A percentile compares a stretch with the other conserved stretches of the same genome.
phyloP scores from a whole-genome alignment of 2,888 invertebrate species.

The Venusia cambrica region DNA sequence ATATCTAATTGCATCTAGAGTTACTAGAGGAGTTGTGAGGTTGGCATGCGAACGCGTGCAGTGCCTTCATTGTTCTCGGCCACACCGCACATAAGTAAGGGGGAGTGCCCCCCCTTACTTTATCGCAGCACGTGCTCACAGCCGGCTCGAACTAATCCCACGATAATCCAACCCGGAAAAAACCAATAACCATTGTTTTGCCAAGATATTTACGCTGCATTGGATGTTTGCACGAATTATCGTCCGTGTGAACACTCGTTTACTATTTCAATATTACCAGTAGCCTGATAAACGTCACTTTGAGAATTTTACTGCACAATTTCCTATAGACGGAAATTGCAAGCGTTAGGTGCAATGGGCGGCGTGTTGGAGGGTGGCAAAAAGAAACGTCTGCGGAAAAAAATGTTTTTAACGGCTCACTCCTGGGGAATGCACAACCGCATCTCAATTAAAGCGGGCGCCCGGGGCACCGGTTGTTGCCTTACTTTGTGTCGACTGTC shows the following conservation, averaged over 20 bases:
- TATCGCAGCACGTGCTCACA: slow-evolving; percentile 61
- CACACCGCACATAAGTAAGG: slow-evolving; percentile 29
- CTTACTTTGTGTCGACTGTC: slow-evolving; percentile 43
- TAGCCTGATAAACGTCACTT: slow-evolving; percentile 51
- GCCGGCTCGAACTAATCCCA: slow-evolving; percentile 56
- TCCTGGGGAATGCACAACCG: slow-evolving; percentile 47
- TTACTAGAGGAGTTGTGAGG: slow-evolving; percentile 41
- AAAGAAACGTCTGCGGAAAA: slow-evolving; percentile 26
- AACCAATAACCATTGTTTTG: slow-evolving; percentile 69
- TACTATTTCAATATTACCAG: slow-evolving; percentile 54
- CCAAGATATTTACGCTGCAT: slow-evolving; percentile 58
- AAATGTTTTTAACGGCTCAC: slow-evolving; percentile 42
- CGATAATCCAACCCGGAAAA: slow-evolving; percentile 73
- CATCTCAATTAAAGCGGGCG: slow-evolving; percentile 54
- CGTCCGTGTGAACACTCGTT: slow-evolving; percentile 48
- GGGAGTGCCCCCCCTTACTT: slow-evolving; percentile 25
- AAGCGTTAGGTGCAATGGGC: slow-evolving; percentile 18
- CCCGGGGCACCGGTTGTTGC: slow-evolving; percentile 46
- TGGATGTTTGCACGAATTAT: slow-evolving; percentile 65
- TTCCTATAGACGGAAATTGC: slow-evolving; percentile 13
- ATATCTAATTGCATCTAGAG: slow-evolving; percentile 57
- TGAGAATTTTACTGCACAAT: slow-evolving; percentile 36
- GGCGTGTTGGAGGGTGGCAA: slow-evolving; percentile 28
- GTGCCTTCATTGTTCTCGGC: slow-evolving; percentile 47
- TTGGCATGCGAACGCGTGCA: slow-evolving; percentile 44